These are phyloP conservation scores for Sarcophaga bullata DNA, from an alignment of 1,140 invertebrate species.

Conservation along the genomic window DNA sequence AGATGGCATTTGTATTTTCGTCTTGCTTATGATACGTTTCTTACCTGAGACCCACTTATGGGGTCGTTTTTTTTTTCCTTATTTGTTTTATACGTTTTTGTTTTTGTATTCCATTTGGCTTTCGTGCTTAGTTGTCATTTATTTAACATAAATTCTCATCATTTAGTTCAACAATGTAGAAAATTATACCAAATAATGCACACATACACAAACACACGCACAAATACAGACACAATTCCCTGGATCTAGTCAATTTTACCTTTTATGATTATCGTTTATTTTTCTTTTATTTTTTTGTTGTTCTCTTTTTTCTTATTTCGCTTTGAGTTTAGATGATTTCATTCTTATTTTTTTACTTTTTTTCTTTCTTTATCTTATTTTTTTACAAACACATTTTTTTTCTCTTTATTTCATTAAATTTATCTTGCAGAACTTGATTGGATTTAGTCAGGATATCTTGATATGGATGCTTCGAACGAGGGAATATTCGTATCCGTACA, in stretches of 20 bases:
- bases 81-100: background rate
- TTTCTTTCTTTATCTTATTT: no score
- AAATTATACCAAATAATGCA: slow-evolving; percentile 36
- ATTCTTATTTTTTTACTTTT: background rate
- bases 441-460: slow-evolving; percentile 39
- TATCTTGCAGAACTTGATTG: slow-evolving; percentile 38
- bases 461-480: background rate
- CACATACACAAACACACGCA: no score
- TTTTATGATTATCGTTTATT: background rate
- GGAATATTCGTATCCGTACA: no score
- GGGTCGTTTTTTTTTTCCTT: background rate
- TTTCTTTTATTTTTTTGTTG: background rate
- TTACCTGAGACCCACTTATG: background rate
- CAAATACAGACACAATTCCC: background rate
- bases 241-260: slow-evolving; percentile 18
- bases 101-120: background rate
- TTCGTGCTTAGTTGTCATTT: slow-evolving; percentile 35
- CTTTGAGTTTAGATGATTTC: background rate
- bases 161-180: slow-evolving; percentile 38
- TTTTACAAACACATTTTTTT: no score
- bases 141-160: slow-evolving; percentile 38
- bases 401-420: slow-evolving; percentile 34
- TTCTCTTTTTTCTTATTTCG: background rate
- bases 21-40: no score
- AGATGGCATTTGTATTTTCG: no score